These are phyloP conservation scores for Talpa occidentalis DNA, from an alignment of 2,113 vertebrate genomes.

Conservation along the genomic window DNA sequence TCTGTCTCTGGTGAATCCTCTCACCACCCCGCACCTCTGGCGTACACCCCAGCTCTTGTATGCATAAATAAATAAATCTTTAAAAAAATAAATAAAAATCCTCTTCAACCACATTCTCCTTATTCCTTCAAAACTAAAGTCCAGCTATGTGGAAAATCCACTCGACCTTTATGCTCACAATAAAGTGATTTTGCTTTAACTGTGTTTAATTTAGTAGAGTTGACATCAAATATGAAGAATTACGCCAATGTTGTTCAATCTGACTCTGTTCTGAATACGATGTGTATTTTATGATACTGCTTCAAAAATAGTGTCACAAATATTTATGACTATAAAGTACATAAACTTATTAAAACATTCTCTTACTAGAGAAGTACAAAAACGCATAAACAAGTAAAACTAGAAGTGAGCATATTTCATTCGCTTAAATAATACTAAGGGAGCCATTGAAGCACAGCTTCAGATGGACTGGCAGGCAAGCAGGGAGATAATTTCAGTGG, in stretches of 20 bases:
- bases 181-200: conserved; percentile 47
- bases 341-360: conserved; percentile 63
- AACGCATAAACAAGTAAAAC: conserved; percentile 55
- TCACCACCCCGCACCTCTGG: no score
- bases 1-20: no score
- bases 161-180: background rate
- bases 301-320: conserved; percentile 58
- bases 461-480: conserved; percentile 40
- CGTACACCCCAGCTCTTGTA: no score
- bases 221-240: conserved; percentile 51
- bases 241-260: conserved; percentile 38
- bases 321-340: conserved; percentile 50
- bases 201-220: conserved; percentile 50
- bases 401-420: conserved; percentile 60
- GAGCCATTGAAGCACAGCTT: conserved; percentile 44
- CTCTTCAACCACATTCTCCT: background rate
- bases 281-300: conserved; percentile 58
- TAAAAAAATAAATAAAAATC: background rate
- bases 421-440: conserved; percentile 59
- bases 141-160: background rate
- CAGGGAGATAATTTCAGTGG: conserved; percentile 62
- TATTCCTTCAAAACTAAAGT: background rate
- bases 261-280: conserved; percentile 49
- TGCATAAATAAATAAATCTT: no score
- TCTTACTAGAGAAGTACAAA: conserved; percentile 41